phyloP scores from a whole-genome alignment of 2,797 vertebrate species.

The Streptopelia turtur region DNA sequence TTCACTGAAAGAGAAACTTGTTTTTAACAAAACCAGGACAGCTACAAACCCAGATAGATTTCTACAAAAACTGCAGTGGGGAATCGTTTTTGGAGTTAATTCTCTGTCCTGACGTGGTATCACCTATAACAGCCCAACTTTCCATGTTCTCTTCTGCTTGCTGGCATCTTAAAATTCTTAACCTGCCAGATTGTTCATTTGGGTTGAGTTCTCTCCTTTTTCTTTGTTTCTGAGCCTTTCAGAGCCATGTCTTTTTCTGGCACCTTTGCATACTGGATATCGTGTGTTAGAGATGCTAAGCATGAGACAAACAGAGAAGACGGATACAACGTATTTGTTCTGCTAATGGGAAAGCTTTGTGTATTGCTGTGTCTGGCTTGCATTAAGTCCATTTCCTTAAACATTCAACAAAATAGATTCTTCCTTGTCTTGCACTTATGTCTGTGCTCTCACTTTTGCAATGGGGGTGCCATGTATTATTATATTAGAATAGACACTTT shows the following conservation, averaged over 20 bases:
- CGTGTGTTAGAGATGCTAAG: neutral
- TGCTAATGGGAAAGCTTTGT: neutral
- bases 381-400: neutral
- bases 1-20: too few relatives aligned
- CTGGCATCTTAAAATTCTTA: neutral
- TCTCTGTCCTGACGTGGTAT: neutral
- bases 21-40: too few relatives aligned
- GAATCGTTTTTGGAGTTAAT: neutral
- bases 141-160: neutral
- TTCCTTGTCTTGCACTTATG: neutral
- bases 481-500: constrained; percentile 1
- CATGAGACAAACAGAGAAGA: neutral
- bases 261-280: neutral
- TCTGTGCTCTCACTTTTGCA: neutral
- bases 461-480: neutral
- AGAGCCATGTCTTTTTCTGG: neutral
- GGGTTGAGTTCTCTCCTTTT: neutral
- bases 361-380: neutral
- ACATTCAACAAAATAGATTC: neutral
- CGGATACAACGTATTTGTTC: neutral
- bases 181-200: neutral
- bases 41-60: neutral
- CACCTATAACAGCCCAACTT: neutral
- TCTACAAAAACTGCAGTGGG: accelerated
- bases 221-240: neutral